Conservation (phyloP, 2,888 invertebrate genomes). For the Tenthredo mesomela region DNA sequence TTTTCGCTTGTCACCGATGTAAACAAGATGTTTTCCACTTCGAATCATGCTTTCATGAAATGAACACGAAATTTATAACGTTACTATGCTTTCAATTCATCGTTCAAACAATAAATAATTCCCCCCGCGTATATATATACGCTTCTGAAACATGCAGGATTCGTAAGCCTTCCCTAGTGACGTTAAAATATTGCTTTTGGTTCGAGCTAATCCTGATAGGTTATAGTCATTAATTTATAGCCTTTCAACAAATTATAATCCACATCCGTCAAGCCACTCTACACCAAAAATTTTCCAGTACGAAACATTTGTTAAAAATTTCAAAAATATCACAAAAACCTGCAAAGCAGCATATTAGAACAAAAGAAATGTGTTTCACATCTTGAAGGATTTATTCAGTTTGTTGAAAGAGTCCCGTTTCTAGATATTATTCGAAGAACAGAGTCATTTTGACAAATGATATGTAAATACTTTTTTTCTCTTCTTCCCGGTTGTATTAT, state of each 20-base stretch:
- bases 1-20: not conserved
- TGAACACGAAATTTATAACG: not conserved
- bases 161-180: slow-evolving; percentile 2
- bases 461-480: not conserved
- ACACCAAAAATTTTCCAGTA: not conserved
- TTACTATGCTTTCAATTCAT: slow-evolving; percentile 1
- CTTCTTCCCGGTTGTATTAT: too few relatives aligned
- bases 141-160: slow-evolving; percentile 10
- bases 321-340: not conserved
- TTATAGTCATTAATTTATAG: slow-evolving; percentile 24
- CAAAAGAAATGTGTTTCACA: not conserved
- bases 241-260: slow-evolving; percentile 15
- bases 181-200: slow-evolving; percentile 23
- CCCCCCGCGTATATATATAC: not conserved
- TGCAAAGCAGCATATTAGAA: not conserved
- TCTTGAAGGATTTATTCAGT: not conserved
- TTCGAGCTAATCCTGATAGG: slow-evolving; percentile 23
- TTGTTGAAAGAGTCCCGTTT: not conserved
- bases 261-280: slow-evolving; percentile 9
- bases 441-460: not conserved
- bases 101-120: slow-evolving; percentile 25
- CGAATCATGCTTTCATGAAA: not conserved
- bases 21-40: not conserved
- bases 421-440: not conserved
- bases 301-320: not conserved